Evolutionary conservation across 2,888 invertebrate genomes (phyloP).

Genomic region (Philonicus albiceps): DNA sequence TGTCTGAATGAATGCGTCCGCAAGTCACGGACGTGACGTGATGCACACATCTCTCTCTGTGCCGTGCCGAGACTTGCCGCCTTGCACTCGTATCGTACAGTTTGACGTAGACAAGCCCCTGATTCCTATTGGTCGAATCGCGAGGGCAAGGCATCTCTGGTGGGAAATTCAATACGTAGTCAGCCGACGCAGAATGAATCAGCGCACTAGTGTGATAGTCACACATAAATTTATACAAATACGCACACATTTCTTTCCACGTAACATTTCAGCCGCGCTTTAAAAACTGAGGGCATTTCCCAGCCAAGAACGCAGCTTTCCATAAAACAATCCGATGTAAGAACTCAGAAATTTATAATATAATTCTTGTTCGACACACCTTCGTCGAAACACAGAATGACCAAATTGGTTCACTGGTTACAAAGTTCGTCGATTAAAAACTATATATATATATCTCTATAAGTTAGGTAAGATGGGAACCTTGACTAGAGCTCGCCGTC

Average conservation of each 20-base stretch:
- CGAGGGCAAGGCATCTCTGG: conserved; percentile 43
- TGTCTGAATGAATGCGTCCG: not conserved
- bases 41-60: too few relatives aligned
- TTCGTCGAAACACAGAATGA: not conserved
- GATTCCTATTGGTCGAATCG: conserved; percentile 43
- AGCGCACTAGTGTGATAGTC: not conserved
- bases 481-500: not conserved
- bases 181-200: not conserved
- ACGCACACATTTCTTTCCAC: not conserved
- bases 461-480: not conserved
- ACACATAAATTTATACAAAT: not conserved
- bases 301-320: not conserved
- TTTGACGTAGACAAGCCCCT: conserved; percentile 47
- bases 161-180: conserved; percentile 10
- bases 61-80: not conserved
- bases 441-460: not conserved
- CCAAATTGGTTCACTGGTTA: not conserved
- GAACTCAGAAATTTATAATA: not conserved
- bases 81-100: not conserved
- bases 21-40: not conserved
- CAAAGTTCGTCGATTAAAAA: not conserved
- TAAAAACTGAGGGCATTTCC: not conserved
- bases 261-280: not conserved
- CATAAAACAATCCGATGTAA: not conserved
- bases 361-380: not conserved